Conservation (phyloP, 2,113 vertebrate species). For the Australoheros scitulus region DNA sequence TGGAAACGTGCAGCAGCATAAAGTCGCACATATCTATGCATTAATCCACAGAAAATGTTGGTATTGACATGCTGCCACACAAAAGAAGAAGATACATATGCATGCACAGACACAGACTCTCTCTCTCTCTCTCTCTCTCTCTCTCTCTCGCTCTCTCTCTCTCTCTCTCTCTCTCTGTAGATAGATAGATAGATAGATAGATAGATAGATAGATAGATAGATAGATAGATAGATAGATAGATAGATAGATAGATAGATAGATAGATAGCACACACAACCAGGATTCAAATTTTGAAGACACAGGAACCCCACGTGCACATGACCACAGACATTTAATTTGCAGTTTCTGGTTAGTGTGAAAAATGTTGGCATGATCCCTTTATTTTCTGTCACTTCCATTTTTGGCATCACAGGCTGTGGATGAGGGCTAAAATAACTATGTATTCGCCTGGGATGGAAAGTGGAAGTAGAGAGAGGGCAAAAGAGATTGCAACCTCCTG, state of each 20-base stretch:
- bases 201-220: background rate
- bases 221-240: background rate
- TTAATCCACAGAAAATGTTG: background rate
- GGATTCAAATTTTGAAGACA: background rate
- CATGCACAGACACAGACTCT: too few species aligned
- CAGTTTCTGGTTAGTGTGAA: background rate
- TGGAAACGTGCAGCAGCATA: background rate
- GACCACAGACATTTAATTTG: slow-evolving; percentile 3
- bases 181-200: too few species aligned
- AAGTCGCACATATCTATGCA: background rate
- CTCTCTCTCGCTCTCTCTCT: too few species aligned
- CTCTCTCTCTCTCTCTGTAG: too few species aligned
- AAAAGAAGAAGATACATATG: background rate
- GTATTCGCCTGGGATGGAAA: background rate
- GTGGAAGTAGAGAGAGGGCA: background rate
- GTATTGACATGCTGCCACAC: background rate
- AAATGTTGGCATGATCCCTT: background rate
- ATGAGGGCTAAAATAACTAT: background rate
- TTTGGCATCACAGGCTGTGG: background rate
- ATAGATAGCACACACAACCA: background rate
- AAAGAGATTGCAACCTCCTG: background rate
- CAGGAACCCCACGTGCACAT: background rate
- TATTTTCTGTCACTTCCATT: slow-evolving; percentile 20
- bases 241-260: background rate
- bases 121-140: too few species aligned